phyloP scores from a whole-genome alignment of 2,113 vertebrate species.

The Kryptolebias marmoratus region DNA sequence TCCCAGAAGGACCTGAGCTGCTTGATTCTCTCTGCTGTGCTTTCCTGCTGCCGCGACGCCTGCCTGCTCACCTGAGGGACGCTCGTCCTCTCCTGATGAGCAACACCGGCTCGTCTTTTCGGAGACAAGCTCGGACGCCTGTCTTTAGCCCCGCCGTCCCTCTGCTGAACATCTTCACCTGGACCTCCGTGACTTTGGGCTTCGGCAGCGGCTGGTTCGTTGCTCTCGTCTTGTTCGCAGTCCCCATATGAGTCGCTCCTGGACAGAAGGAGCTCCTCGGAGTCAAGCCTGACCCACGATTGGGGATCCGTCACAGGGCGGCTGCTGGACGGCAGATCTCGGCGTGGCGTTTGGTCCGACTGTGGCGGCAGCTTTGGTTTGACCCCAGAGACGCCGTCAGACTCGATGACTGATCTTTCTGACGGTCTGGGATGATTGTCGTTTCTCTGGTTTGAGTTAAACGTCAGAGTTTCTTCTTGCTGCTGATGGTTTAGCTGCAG shows the following conservation, averaged over 20 bases:
- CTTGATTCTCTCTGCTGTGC: conserved; percentile 77
- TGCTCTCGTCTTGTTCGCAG: conserved; percentile 23
- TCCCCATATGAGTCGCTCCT: conserved; percentile 8
- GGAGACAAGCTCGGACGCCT: conserved; percentile 19
- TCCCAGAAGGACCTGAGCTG: conserved; percentile 93
- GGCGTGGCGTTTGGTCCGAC: conserved; percentile 13
- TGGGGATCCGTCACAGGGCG: conserved; percentile 4
- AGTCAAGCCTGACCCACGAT: conserved; percentile 16
- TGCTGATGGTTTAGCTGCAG: conserved; percentile 18
- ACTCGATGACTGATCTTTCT: background rate
- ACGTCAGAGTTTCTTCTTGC: conserved; percentile 3
- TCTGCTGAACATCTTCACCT: conserved; percentile 23
- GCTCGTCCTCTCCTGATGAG: conserved; percentile 32
- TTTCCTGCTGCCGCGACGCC: conserved; percentile 47
- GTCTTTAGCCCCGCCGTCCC: conserved; percentile 31
- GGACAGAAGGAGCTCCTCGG: conserved; percentile 22
- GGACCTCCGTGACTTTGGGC: conserved; percentile 20
- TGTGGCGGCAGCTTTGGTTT: conserved; percentile 23
- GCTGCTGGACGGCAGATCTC: conserved; percentile 15
- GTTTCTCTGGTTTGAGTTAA: conserved; percentile 6
- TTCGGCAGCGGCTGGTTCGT: conserved; percentile 24
- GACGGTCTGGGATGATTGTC: conserved; percentile 7
- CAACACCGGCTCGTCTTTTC: conserved; percentile 30
- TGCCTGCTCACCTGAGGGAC: conserved; percentile 44
- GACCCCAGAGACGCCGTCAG: conserved; percentile 2